Conservation (phyloP, 2,113 vertebrate species). For the rabbit (Oryctolagus cuniculus) region mOryCun1.1 NC_091445.1:55008501-55009000, state of each 20-base stretch:
- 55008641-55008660: background rate
- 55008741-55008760: background rate
- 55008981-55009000: no score
- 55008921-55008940: no score
- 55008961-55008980: no score
- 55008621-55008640: background rate
- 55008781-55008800: background rate
- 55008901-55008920: no score
- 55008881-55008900: no score
- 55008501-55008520: no score
- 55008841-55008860: no score
- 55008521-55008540: no score
- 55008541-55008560: no score
- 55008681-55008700: background rate
- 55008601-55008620: background rate
- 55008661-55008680: background rate
- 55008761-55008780: background rate
- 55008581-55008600: background rate
- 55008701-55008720: background rate
- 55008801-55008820: background rate
- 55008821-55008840: no score
- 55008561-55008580: background rate
- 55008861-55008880: no score
- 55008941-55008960: no score
- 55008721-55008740: background rate